These are phyloP conservation scores for Poeciliopsis paucimaculata DNA, from an alignment of 2,797 vertebrate genomes.

Conservation along the genomic window DNA sequence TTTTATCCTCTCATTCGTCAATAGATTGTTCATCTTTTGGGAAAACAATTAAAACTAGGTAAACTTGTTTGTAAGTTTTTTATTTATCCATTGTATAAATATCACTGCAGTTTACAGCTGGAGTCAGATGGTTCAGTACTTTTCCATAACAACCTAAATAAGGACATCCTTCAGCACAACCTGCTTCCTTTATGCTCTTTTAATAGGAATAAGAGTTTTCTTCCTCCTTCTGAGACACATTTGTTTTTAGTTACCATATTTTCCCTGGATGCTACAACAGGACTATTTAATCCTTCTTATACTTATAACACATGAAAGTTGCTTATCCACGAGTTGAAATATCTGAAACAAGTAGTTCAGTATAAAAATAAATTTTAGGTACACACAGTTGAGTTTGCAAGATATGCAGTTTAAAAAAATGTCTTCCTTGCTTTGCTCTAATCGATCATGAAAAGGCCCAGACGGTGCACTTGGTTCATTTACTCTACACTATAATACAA, in stretches of 20 bases:
- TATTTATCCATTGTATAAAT: constrained; percentile 13
- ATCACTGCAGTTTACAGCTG: constrained; percentile 5
- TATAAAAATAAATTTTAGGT: neutral
- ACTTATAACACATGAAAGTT: neutral
- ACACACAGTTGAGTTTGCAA: neutral
- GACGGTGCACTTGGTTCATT: neutral
- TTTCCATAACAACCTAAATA: constrained; percentile 45
- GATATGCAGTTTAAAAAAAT: neutral
- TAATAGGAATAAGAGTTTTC: constrained; percentile 43
- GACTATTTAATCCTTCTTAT: neutral
- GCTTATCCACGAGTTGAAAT: neutral
- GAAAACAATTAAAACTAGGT: constrained; percentile 28
- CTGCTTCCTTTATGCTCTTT: constrained; percentile 54
- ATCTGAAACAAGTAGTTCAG: neutral
- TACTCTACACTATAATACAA: neutral
- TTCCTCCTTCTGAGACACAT: constrained; percentile 16
- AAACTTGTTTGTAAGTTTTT: neutral
- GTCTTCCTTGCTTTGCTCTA: neutral
- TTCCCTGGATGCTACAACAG: constrained; percentile 5
- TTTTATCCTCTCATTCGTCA: constrained; percentile 28
- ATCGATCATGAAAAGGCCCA: neutral
- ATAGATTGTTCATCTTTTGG: constrained; percentile 15
- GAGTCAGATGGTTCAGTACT: constrained; percentile 44
- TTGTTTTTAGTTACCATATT: constrained; percentile 8
- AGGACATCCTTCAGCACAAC: constrained; percentile 72